A percentile compares a stretch with the other conserved stretches of the same genome.
Evolutionary conservation across 2,113 vertebrate genomes (phyloP).

Genomic region (Cranoglanis bouderius): DNA sequence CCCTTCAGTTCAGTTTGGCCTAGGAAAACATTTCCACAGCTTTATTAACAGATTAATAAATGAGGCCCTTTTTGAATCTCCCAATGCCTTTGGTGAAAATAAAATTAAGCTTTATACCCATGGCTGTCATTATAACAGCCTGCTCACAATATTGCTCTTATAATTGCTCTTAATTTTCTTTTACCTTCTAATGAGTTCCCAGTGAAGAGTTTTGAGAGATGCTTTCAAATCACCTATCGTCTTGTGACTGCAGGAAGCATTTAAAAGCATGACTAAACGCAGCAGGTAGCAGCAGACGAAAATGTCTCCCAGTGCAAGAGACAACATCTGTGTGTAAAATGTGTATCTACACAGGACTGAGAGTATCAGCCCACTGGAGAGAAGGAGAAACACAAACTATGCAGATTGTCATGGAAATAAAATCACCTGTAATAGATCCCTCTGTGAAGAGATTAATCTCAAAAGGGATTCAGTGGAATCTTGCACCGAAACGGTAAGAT

Average conservation of each 20-base stretch:
- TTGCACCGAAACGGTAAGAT: background rate
- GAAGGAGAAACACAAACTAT: background rate
- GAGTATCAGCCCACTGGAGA: background rate
- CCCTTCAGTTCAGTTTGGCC: background rate
- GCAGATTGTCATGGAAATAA: background rate
- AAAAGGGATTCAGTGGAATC: background rate
- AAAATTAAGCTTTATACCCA: background rate
- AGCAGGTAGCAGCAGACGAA: background rate
- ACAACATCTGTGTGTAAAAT: background rate
- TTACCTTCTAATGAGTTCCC: conserved; percentile 4
- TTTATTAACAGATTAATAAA: conserved; percentile 20
- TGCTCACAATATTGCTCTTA: conserved; percentile 12
- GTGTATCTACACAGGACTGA: background rate
- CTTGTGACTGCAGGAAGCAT: background rate
- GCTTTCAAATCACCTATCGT: background rate
- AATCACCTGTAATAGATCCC: conserved; percentile 3
- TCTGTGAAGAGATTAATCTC: conserved; percentile 9
- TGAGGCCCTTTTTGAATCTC: background rate
- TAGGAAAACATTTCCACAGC: background rate
- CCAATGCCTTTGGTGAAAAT: background rate
- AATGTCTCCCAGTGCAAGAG: background rate
- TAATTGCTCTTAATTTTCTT: conserved; percentile 12
- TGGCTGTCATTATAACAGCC: conserved; percentile 5
- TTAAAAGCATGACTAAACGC: background rate
- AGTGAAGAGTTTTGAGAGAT: background rate